Evolutionary conservation across 1,140 invertebrate species (phyloP), one percentile per base, ranked within the genome.

Genomic region (Maniola jurtina): DNA sequence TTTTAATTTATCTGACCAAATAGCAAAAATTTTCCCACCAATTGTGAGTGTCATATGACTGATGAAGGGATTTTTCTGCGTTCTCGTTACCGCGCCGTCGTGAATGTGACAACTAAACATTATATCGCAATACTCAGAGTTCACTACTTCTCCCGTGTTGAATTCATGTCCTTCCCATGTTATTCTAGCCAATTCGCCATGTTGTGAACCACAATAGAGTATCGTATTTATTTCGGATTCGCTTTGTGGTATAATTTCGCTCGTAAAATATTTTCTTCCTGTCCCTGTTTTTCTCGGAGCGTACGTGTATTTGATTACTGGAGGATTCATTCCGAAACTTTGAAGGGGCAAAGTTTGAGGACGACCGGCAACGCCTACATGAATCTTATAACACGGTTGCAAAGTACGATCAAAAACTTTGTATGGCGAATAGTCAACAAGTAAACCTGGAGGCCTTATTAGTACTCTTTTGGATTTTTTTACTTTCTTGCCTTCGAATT

Each of bases 151-250:
- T 0, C 92, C 93, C 0, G 92, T 92, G 66, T 92, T 90, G 59
- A 93, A 93, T 40, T 94, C 92, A 71, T 92, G 93, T 11, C 94
- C 94, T 68, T 93, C 92, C 93, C 93, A 95, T 2, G 88, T 82
- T 45, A 92, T 78, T 64, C 89, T 80, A 8, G 89, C 83, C 63
- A 93, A 77, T 65, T 93, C 91, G 35, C 93, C 93, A 63, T 91
- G 83, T 56, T 87, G 80, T 13, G 89, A 86, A 16, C 89, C 84
- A 58, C 84, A 84, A 68, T 87, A 89, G 15, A 87, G 68, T 52
- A 81, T 78, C 57, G 72, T 81, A 68, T 82, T 77, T 68, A 90
- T 73, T 78, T 92, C 75, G 71, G 77, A 69, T 86, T 92, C 76
- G 45, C 61, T 75, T 79, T 88, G 86, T 13, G 71, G 73, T 38